Base-by-base conservation (phyloP, 2,113 vertebrate genomes). In the Oceanites oceanicus region DNA sequence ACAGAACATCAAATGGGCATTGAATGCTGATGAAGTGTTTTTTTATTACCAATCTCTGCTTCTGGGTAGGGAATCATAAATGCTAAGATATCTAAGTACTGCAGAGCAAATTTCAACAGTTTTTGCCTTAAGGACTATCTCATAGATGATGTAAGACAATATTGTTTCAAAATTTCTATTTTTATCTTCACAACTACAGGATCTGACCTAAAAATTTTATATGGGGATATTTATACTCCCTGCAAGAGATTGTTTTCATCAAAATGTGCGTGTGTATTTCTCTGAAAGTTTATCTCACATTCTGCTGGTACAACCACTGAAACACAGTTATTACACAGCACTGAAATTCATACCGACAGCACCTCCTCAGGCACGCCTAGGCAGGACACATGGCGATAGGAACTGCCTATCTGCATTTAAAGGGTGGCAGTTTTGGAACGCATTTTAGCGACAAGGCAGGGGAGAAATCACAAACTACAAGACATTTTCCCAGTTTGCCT, bases 151-250 rank as follows among this genome's bases (percentile, higher is more conserved):
- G 47, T 84, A 86, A 90, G 92, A 92, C 66, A 94, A 81, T n/a
- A 86, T 42, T 26, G 34, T 86, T 92, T 90, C 56, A 59, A 84
- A 78, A 44, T 36, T 84, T 77, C 90, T 88, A 77, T 80, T 90
- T 93, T 91, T 77, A 86, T 75, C 76, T 92, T 74, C 76, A 56
- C 19, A 63, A 96, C 68, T 53, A 72, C 22, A 56, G 56, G 36
- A 91, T 87, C 72, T 94, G 83, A 92, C 92, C 91, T 92, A 94
- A 96, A 94, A 88, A 88, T 49, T 93, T 94, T 61, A 58, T 72
- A 56, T 53, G 79, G 56, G 38, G 65, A 15, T 90, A 92, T 91
- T 91, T 92, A 89, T 67, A 86, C 61, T 74, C 78, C 36, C 83
- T 86, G 56, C 68, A 68, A 74, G 72, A 62, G 42, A 32, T 34